Conservation (phyloP, 2,888 invertebrate species). For the Cephus sareptanus region DNA sequence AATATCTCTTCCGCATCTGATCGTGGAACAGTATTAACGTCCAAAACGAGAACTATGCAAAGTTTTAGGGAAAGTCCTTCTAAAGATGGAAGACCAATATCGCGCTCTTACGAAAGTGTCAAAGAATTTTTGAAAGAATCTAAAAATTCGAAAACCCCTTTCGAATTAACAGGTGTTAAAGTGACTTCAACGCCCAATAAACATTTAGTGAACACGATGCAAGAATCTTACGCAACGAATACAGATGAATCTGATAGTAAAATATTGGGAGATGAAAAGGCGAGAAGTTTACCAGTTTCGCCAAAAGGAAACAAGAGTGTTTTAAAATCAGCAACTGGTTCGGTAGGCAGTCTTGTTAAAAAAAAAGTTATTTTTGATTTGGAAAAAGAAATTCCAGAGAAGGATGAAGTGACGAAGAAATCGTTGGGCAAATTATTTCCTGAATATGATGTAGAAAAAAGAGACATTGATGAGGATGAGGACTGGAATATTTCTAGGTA, state of each 20-base stretch:
- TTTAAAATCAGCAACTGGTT: constrained; percentile 70
- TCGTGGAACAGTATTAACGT: background rate
- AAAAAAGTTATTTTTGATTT: constrained; percentile 76
- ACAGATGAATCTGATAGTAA: constrained; percentile 30
- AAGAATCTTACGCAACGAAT: constrained; percentile 28
- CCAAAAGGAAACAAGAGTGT: constrained; percentile 69
- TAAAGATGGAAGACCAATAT: constrained; percentile 23
- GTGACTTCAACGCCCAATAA: constrained; percentile 41
- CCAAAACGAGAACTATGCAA: background rate
- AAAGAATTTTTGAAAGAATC: constrained; percentile 38
- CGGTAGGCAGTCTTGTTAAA: constrained; percentile 70
- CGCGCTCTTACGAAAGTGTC: constrained; percentile 48
- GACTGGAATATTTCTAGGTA: constrained; percentile 72
- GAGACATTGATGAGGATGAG: constrained; percentile 66
- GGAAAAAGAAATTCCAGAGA: constrained; percentile 54
- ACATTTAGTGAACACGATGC: constrained; percentile 27
- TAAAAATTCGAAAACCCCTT: constrained; percentile 16
- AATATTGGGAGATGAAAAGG: constrained; percentile 27
- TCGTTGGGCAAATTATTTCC: constrained; percentile 28
- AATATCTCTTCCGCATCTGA: background rate
- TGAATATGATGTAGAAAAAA: constrained; percentile 34
- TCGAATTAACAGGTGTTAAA: constrained; percentile 27
- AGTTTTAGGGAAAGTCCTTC: background rate
- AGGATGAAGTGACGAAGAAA: constrained; percentile 15
- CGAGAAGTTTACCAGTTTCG: constrained; percentile 36